These are phyloP conservation scores for Tokudaia tokunoshimensis DNA, from an alignment of 2,797 vertebrate species.

Conservation along the genomic window DNA sequence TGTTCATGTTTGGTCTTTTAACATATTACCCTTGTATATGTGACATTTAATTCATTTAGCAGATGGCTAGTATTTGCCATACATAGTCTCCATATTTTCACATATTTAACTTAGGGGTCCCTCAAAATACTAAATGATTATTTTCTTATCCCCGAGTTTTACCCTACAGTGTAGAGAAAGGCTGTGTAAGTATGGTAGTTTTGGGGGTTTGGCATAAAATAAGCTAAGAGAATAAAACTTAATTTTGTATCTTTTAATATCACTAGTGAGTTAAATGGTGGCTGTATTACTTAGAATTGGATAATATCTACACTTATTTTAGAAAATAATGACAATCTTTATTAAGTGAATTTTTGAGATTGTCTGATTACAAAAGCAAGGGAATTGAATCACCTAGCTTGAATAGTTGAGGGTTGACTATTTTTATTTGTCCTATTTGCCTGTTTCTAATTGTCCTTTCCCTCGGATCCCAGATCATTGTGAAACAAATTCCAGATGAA, in stretches of 20 bases:
- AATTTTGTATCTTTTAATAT: conserved; percentile 52
- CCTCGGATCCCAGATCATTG: neutral
- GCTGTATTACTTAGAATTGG: conserved; percentile 40
- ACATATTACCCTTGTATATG: neutral
- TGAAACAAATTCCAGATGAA: conserved; percentile 61
- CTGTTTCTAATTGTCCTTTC: neutral
- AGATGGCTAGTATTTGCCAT: neutral
- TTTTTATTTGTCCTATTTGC: neutral
- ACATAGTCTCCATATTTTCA: conserved; percentile 7
- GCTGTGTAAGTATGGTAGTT: conserved; percentile 57
- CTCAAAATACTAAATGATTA: conserved; percentile 43
- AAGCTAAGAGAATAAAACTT: conserved; percentile 39
- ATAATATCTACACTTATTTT: conserved; percentile 52
- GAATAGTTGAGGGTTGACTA: neutral
- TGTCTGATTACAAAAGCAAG: neutral
- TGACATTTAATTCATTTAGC: conserved; percentile 18
- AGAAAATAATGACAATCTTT: conserved; percentile 54
- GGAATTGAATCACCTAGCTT: neutral
- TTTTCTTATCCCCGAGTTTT: conserved; percentile 67
- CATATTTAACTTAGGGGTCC: conserved; percentile 41
- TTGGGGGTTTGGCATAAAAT: neutral
- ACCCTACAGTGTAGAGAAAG: conserved; percentile 55
- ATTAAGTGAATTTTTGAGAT: conserved; percentile 21
- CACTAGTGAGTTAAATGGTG: conserved; percentile 38
- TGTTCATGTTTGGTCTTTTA: neutral